Conservation (phyloP, 2,797 vertebrate genomes). For the Nasua narica region DNA sequence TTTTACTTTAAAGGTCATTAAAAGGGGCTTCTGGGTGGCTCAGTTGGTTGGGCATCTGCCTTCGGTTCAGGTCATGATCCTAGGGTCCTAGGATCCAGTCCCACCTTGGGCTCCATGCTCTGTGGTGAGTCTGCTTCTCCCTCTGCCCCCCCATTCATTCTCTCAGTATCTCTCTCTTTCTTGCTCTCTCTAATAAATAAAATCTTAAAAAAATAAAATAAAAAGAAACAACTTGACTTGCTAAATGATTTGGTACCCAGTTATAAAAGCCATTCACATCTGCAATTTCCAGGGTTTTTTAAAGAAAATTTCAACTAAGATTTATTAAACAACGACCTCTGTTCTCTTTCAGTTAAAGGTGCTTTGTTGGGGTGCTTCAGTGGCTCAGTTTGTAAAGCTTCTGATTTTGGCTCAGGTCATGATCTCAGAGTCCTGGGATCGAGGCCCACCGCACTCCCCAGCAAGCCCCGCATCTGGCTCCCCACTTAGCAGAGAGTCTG, state of each 20-base stretch:
- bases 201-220: no score
- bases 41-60: no score
- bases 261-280: not conserved
- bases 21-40: no score
- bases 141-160: no score
- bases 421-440: not conserved
- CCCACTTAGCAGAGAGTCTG: not conserved
- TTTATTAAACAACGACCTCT: not conserved
- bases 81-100: no score
- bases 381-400: not conserved
- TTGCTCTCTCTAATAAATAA: no score
- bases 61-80: no score
- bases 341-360: not conserved
- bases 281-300: not conserved
- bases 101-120: no score
- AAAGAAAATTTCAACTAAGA: not conserved
- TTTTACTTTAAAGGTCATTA: no score
- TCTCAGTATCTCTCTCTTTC: no score
- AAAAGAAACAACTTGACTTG: not conserved
- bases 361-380: not conserved
- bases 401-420: not conserved
- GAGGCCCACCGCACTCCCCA: not conserved
- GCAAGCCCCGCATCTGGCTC: not conserved
- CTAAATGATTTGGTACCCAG: not conserved
- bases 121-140: no score